These are phyloP conservation scores for Drosophila vallismaia DNA, from an alignment of 2,888 invertebrate genomes.

Conservation along the genomic window DNA sequence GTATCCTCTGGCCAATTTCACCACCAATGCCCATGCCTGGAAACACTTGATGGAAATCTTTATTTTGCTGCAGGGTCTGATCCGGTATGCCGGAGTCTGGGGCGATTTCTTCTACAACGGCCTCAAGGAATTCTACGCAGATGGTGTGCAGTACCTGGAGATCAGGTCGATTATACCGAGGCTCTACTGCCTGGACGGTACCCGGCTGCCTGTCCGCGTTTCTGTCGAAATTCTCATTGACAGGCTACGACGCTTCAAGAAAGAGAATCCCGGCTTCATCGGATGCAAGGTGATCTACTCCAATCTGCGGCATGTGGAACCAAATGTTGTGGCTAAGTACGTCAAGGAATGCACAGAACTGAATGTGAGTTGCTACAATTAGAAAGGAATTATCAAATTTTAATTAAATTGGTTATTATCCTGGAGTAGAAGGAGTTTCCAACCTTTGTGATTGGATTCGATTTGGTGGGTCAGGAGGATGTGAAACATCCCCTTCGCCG, in stretches of 20 bases:
- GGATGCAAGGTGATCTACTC: slow-evolving; percentile 89
- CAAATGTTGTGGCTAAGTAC: slow-evolving; percentile 83
- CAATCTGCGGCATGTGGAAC: slow-evolving; percentile 85
- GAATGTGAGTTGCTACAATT: slow-evolving; percentile 48
- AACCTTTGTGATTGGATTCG: slow-evolving; percentile 90
- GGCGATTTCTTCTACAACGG: slow-evolving; percentile 88
- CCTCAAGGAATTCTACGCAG: slow-evolving; percentile 86
- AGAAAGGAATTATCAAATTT: background rate
- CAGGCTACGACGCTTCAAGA: slow-evolving; percentile 85
- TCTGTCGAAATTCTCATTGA: slow-evolving; percentile 86
- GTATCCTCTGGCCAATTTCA: slow-evolving; percentile 84
- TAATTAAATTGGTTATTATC: background rate
- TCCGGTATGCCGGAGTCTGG: slow-evolving; percentile 87
- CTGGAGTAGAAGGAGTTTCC: slow-evolving; percentile 85
- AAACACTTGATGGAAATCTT: slow-evolving; percentile 86
- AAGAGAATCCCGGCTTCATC: slow-evolving; percentile 87
- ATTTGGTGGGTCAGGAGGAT: slow-evolving; percentile 92
- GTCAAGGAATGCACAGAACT: slow-evolving; percentile 78
- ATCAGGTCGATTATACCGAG: slow-evolving; percentile 86
- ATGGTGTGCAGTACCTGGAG: slow-evolving; percentile 89
- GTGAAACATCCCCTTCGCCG: slow-evolving; percentile 86
- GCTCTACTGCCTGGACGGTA: slow-evolving; percentile 88
- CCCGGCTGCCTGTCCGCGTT: slow-evolving; percentile 85
- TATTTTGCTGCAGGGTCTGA: slow-evolving; percentile 84
- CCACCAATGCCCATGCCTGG: slow-evolving; percentile 86